Percentiles rank a stretch among this genome's conserved stretches.
These are phyloP conservation scores for Ascidia mentula DNA, from an alignment of 23 tunicate species.

Conservation along the genomic window DNA sequence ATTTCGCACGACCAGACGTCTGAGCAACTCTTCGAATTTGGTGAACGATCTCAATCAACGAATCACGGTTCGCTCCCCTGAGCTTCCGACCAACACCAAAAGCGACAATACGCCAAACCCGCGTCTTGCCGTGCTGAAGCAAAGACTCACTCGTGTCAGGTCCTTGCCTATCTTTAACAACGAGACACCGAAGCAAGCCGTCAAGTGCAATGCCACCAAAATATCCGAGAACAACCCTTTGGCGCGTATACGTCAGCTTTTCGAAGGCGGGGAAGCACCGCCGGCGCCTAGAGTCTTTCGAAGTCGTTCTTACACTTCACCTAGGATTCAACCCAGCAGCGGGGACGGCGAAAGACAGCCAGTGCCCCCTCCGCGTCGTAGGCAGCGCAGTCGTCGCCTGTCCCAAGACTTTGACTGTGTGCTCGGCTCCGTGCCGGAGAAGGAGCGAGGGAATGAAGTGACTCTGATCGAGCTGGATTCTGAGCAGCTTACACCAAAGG, in stretches of 20 bases:
- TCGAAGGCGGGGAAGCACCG: not conserved
- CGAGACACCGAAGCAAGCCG: not conserved
- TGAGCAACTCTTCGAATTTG: conserved; percentile 1
- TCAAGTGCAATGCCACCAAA: not conserved
- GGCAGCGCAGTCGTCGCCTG: not conserved
- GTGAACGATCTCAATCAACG: conserved; percentile 1
- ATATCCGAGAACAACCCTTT: not conserved
- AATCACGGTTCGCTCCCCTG: conserved; percentile 1
- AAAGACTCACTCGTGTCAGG: not conserved
- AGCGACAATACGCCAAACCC: not conserved
- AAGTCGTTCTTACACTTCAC: not conserved
- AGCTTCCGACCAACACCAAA: not conserved
- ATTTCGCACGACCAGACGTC: not conserved
- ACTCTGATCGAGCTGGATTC: not conserved
- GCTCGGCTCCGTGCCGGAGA: not conserved
- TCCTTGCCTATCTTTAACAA: not conserved
- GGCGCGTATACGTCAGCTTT: not conserved
- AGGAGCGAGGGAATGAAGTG: not conserved
- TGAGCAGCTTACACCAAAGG: not conserved
- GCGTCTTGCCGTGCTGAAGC: not conserved
- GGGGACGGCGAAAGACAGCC: not conserved
- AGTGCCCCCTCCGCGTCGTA: not conserved
- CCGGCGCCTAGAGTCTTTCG: not conserved
- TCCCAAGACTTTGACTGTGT: not conserved
- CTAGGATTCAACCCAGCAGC: not conserved